A percentile compares a stretch with the other conserved stretches of the same genome.
These are phyloP conservation scores for Nemoura dubitans DNA, from an alignment of 2,888 invertebrate species.

Conservation along the genomic window DNA sequence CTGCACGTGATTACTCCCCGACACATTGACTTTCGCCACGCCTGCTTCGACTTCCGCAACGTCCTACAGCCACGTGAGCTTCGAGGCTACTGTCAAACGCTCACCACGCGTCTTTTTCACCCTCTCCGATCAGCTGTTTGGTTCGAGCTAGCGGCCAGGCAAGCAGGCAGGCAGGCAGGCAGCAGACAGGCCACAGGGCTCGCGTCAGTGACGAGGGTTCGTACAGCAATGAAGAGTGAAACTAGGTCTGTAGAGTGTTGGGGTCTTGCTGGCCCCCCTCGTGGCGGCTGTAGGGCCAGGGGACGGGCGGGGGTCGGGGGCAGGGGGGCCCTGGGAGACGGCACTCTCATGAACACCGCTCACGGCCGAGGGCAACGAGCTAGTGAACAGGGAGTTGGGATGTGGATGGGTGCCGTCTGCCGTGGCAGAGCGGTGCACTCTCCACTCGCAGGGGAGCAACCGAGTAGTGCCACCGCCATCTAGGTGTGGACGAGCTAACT, in stretches of 20 bases:
- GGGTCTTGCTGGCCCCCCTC: not conserved
- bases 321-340: not conserved
- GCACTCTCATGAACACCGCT: not conserved
- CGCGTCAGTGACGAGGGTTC: not conserved
- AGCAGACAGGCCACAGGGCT: not conserved
- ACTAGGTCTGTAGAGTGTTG: conserved; percentile 23
- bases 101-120: conserved; percentile 18
- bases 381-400: not conserved
- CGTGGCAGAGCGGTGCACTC: not conserved
- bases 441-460: not conserved
- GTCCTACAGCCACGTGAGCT: conserved; percentile 15
- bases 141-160: not conserved
- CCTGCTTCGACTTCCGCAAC: not conserved
- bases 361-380: not conserved
- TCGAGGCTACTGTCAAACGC: not conserved
- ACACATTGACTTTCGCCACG: not conserved
- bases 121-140: conserved; percentile 17
- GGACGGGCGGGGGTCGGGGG: not conserved
- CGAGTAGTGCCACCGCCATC: not conserved
- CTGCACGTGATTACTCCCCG: not conserved
- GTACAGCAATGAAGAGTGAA: conserved; percentile 8
- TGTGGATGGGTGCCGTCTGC: no score
- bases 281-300: not conserved
- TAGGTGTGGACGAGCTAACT: conserved; percentile 15
- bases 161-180: not conserved